A percentile compares a stretch with the other conserved stretches of the same genome.
Conservation (phyloP, 2,888 invertebrate genomes). For the Eristalinus aeneus region DNA sequence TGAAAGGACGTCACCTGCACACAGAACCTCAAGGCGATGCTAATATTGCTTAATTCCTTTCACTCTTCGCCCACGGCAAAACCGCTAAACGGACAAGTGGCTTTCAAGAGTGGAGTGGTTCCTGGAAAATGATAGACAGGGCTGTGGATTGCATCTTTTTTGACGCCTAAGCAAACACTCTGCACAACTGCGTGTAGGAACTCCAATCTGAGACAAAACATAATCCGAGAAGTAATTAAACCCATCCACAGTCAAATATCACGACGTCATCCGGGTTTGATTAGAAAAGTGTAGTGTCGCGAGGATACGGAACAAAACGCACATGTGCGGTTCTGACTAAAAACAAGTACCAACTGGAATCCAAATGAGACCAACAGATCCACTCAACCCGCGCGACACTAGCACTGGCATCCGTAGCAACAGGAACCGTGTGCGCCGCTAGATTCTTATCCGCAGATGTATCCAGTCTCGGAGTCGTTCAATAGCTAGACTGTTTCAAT, state of each 20-base stretch:
- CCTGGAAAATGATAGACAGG: too few relatives aligned
- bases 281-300: background rate
- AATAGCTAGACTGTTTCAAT: slow-evolving; percentile 51
- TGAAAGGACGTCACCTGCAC: background rate
- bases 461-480: slow-evolving; percentile 12
- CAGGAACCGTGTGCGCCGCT: slow-evolving; percentile 16
- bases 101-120: too few relatives aligned
- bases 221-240: slow-evolving; percentile 52
- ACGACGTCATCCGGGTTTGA: background rate
- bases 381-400: background rate
- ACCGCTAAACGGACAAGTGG: too few relatives aligned
- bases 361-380: background rate
- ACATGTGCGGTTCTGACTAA: background rate
- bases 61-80: background rate
- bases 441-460: slow-evolving; percentile 34
- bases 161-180: too few relatives aligned
- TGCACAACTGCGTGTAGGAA: too few relatives aligned
- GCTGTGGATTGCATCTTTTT: too few relatives aligned
- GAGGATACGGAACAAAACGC: background rate
- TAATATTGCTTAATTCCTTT: background rate
- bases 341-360: background rate
- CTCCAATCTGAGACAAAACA: background rate
- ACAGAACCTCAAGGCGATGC: background rate
- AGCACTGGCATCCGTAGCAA: background rate
- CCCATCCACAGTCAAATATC: background rate